Evolutionary conservation across 2,888 invertebrate genomes (phyloP), one percentile per base, ranked within the genome.

Genomic region (Sclerodermus sp.): DNA sequence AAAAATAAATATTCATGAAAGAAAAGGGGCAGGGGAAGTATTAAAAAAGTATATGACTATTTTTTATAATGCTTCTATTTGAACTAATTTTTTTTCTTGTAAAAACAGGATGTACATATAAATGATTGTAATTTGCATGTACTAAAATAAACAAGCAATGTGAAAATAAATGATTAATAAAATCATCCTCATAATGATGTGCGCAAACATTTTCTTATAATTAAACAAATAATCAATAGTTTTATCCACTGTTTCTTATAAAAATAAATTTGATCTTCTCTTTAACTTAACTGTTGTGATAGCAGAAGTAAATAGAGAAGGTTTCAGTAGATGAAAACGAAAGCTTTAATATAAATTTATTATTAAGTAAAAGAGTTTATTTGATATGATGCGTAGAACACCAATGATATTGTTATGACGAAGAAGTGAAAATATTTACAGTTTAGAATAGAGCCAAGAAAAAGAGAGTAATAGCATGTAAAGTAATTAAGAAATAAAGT

Each of bases 261-360:
- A 8, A 23, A 23, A 5, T 23, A 23, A 23, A 23, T 23, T 5
- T 8, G 3, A 8, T 52, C 55, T 58, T 55, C 50, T 63, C 55
- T 48, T 45, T 34, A 54, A 62, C 47, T 13, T 53, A 62, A 60
- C 52, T 53, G 49, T 62, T 67, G 70, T 68, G 68, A 71, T 70
- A 70, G 65, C 65, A 39, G 30, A 43, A 36, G 23, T 23, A 8
- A 23, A 8, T 3, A 23, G 8, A 23, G 12, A 46, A 38, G 34
- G 23, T 23, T 23, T 23, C 8, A 23, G 23, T 8, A 23, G 23
- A 23, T 23, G 23, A 23, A 47, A 30, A 39, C 38, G 29, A 13
- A 16, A 40, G 40, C 31, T 18, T n/a, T 18, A 2, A 41, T 6
- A 18, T 14, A 31, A 49, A 23, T 44, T 31, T 10, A 13, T 39